A percentile compares a stretch with the other conserved stretches of the same genome.
Evolutionary conservation across 2,888 invertebrate genomes (phyloP).

Genomic region (Labia minor): DNA sequence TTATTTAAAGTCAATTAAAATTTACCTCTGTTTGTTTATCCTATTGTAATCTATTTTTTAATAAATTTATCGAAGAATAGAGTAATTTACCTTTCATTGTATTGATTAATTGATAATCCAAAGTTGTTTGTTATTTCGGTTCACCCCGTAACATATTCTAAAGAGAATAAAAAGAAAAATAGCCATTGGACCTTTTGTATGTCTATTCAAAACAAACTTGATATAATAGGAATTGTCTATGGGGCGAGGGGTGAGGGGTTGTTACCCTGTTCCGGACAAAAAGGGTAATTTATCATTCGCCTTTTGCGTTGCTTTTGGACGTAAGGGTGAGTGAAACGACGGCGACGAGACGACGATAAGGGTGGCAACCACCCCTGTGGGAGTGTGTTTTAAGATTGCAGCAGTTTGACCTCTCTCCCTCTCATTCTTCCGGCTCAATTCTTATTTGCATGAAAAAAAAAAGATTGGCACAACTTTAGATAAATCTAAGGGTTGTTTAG

Average conservation of each 20-base stretch:
- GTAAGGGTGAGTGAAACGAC: background rate
- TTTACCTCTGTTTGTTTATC: no score
- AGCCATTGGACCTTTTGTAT: constrained; percentile 3
- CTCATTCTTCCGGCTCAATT: background rate
- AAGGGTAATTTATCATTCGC: constrained; percentile 13
- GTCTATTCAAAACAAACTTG: constrained; percentile 13
- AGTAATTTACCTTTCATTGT: constrained; percentile 5
- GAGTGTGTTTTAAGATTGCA: constrained; percentile 4
- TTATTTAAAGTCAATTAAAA: no score
- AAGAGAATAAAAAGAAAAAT: constrained; percentile 13
- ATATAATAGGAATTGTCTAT: constrained; percentile 5
- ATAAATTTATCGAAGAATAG: background rate
- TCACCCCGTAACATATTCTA: constrained; percentile 2
- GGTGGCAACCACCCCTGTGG: background rate
- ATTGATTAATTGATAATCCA: constrained; percentile 5
- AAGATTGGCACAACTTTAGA: background rate
- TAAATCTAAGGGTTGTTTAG: no score
- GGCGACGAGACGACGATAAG: background rate
- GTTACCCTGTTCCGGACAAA: constrained; percentile 13
- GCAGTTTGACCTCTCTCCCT: no score
- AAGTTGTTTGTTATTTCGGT: constrained; percentile 2
- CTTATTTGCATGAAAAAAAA: background rate
- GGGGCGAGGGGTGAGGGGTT: background rate
- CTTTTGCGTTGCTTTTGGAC: background rate
- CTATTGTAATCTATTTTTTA: no score